Conservation (phyloP, 2,888 invertebrate genomes). For the Perizoma affinitatum region DNA sequence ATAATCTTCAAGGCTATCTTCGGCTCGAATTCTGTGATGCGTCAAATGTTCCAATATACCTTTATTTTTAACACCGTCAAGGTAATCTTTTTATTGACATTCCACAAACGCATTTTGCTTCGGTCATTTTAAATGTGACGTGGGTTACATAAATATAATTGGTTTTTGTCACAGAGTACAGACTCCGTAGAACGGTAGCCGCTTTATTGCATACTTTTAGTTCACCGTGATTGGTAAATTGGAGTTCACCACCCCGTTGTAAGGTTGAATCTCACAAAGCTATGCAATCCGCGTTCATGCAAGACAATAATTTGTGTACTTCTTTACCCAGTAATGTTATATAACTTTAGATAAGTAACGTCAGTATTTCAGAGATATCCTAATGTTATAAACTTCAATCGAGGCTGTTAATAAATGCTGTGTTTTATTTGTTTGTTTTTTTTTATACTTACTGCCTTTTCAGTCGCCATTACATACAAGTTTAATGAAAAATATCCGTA, state of each 20-base stretch:
- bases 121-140: background rate
- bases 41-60: no score
- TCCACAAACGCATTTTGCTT: slow-evolving; percentile 2
- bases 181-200: slow-evolving; percentile 18
- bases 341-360: slow-evolving; percentile 27
- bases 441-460: slow-evolving; percentile 28
- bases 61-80: no score
- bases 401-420: slow-evolving; percentile 73
- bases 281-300: slow-evolving; percentile 15
- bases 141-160: background rate
- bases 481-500: no score
- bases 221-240: slow-evolving; percentile 15
- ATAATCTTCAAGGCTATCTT: no score
- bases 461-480: background rate
- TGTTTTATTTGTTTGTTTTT: slow-evolving; percentile 47
- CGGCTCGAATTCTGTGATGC: no score
- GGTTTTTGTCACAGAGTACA: slow-evolving; percentile 3
- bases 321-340: slow-evolving; percentile 17
- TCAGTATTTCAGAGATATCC: slow-evolving; percentile 71
- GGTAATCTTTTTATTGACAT: background rate
- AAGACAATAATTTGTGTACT: slow-evolving; percentile 26
- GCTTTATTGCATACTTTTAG: slow-evolving; percentile 1
- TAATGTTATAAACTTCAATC: slow-evolving; percentile 49
- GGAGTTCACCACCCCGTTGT: slow-evolving; percentile 20
- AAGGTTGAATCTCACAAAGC: slow-evolving; percentile 28